Conservation (phyloP, 2,888 invertebrate genomes). For the Trichogramma evanescens region DNA sequence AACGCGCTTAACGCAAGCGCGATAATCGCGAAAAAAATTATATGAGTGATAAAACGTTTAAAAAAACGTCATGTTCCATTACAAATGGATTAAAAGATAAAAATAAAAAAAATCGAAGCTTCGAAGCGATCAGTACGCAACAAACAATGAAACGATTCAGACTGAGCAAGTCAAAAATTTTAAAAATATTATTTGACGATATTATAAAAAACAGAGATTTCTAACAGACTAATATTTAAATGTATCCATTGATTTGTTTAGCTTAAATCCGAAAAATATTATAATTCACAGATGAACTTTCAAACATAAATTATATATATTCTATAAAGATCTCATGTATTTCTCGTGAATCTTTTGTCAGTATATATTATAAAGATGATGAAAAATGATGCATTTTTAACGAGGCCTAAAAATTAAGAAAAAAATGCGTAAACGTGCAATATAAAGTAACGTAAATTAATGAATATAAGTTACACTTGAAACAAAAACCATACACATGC, state of each 20-base stretch:
- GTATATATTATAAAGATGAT: constrained; percentile 1
- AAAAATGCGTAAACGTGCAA: constrained; percentile 18
- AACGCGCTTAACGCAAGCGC: constrained; percentile 25
- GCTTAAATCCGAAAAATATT: too few relatives aligned
- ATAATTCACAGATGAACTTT: not conserved
- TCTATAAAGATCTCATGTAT: constrained; percentile 17
- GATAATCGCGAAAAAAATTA: constrained; percentile 23
- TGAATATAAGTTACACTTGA: constrained; percentile 13
- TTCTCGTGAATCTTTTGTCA: constrained; percentile 15
- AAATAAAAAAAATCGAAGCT: constrained; percentile 15
- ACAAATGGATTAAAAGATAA: constrained; percentile 12
- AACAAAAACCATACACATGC: constrained; percentile 7
- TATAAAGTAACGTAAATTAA: constrained; percentile 1
- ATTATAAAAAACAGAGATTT: constrained; percentile 5
- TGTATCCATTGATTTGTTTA: too few relatives aligned
- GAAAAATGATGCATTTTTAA: constrained; percentile 14
- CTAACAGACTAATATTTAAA: too few relatives aligned
- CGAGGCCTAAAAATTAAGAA: constrained; percentile 15
- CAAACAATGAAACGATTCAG: constrained; percentile 13
- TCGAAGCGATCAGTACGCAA: constrained; percentile 15
- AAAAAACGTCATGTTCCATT: constrained; percentile 14
- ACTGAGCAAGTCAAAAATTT: constrained; percentile 15
- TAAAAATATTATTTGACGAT: not conserved
- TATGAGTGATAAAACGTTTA: not conserved
- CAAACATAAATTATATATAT: constrained; percentile 9